Evolutionary conservation across 2,113 vertebrate genomes (phyloP).

Genomic region (Conger conger): DNA sequence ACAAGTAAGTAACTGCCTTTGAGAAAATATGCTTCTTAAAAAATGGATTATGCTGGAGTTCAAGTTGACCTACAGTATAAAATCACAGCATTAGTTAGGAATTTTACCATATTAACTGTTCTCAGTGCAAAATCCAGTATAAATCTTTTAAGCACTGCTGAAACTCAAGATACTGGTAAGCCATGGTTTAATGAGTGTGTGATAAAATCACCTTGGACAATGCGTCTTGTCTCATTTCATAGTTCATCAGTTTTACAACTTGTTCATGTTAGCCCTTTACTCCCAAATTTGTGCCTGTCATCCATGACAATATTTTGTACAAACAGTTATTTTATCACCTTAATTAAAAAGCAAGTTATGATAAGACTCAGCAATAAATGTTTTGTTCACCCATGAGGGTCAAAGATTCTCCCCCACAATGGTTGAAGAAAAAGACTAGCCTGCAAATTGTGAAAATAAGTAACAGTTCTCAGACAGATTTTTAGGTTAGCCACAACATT

Average conservation of each 20-base stretch:
- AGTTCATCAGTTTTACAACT: slow-evolving; percentile 10
- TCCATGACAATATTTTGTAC: not conserved
- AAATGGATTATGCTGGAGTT: slow-evolving; percentile 49
- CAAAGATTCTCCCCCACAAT: not conserved
- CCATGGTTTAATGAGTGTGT: too few species aligned
- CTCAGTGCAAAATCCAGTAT: not conserved
- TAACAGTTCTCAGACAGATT: not conserved
- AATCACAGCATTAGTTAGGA: slow-evolving; percentile 30
- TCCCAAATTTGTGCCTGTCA: not conserved
- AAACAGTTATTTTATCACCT: not conserved
- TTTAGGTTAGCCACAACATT: not conserved
- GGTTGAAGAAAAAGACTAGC: too few species aligned
- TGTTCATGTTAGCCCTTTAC: not conserved
- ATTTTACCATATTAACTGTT: not conserved
- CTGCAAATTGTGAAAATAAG: not conserved
- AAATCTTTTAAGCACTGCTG: not conserved
- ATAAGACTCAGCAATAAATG: not conserved
- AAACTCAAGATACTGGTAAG: not conserved
- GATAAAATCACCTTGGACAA: not conserved
- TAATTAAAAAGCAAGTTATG: not conserved
- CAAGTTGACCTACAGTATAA: slow-evolving; percentile 41
- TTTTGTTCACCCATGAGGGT: not conserved
- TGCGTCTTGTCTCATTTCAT: not conserved
- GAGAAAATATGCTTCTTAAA: slow-evolving; percentile 41
- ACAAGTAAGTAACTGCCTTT: slow-evolving; percentile 45